Evolutionary conservation across 2,113 vertebrate species (phyloP), one percentile per base, ranked within the genome.

Genomic region (Menura novaehollandiae): DNA sequence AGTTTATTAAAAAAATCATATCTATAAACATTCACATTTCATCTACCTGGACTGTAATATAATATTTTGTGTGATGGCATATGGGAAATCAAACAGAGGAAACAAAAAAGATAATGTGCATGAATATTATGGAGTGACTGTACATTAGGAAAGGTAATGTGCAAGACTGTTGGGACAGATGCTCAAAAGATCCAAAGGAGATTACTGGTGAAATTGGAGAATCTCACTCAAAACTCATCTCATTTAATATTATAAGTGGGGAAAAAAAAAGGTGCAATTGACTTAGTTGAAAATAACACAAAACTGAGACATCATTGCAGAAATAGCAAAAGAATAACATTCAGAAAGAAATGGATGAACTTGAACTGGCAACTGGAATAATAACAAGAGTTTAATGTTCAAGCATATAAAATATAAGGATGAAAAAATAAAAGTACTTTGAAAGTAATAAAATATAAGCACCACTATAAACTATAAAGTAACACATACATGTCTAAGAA

Each of bases 111-210:
- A 8, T 44, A 1, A 39, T 10, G 7, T 35, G 11, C 9, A 37
- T 15, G 8, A 92, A 49, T 66, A 58, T 15, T 46, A 5, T 21
- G 60, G 7, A 60, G 11, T 43, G 19, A 55, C 15, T 35, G 10
- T 19, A 64, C 13, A 21, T 75, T 51, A 80, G 16, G 13, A 80
- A 80, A 89, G 1, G 4, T 43, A 93, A 47, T 1, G 1, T 20
- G 1, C 44, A 86, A 79, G 39, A 32, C 15, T 28, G 6, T 33
- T 37, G 12, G 20, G 9, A 75, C 71, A 67, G 17, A 30, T 56
- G 26, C 2, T 16, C 0, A 0, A 47, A 46, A 49, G 6, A 63
- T 19, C 2, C 0, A 30, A 53, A 85, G 11, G 8, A 0, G 0
- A 74, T 64, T 76, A 19, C 10, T n/a, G 58, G 9, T 37, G 11